Conservation (phyloP, 2,888 invertebrate genomes). For the Cheilosia soror region DNA sequence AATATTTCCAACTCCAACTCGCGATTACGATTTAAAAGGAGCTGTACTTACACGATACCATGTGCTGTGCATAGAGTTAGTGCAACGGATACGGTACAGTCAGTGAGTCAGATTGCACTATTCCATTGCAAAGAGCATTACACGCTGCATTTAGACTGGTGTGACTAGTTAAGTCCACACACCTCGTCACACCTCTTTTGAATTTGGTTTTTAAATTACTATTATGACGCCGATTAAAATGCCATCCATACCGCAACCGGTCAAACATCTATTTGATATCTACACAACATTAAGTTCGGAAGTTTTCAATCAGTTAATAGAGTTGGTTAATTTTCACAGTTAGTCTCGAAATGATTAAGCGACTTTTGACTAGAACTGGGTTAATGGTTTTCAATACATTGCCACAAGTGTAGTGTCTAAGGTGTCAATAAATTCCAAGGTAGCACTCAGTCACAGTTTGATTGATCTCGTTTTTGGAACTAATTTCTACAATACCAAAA, state of each 20-base stretch:
- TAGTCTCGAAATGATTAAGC: constrained; percentile 30
- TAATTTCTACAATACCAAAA: neutral
- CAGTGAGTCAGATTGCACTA: constrained; percentile 19
- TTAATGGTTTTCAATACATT: constrained; percentile 34
- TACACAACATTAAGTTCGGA: constrained; percentile 41
- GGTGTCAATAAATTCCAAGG: constrained; percentile 27
- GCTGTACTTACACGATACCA: neutral
- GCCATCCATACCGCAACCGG: constrained; percentile 23
- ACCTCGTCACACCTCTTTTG: constrained; percentile 4
- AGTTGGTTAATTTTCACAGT: constrained; percentile 19
- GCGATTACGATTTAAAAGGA: neutral
- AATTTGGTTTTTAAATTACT: constrained; percentile 14
- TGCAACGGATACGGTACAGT: neutral
- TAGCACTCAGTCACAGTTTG: neutral
- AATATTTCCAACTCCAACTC: neutral
- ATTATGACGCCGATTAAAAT: constrained; percentile 44
- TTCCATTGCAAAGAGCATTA: neutral
- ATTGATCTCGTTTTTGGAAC: constrained; percentile 36
- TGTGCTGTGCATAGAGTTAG: neutral
- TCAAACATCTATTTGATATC: constrained; percentile 43
- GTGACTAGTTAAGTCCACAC: constrained; percentile 9
- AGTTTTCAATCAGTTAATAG: constrained; percentile 4
- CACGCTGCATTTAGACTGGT: neutral
- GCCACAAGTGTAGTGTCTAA: neutral
- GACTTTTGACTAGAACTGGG: constrained; percentile 53